Percentiles rank a stretch among this genome's conserved stretches.
Conservation (phyloP, 2,797 vertebrate genomes). For the Kryptolebias ocellatus region DNA sequence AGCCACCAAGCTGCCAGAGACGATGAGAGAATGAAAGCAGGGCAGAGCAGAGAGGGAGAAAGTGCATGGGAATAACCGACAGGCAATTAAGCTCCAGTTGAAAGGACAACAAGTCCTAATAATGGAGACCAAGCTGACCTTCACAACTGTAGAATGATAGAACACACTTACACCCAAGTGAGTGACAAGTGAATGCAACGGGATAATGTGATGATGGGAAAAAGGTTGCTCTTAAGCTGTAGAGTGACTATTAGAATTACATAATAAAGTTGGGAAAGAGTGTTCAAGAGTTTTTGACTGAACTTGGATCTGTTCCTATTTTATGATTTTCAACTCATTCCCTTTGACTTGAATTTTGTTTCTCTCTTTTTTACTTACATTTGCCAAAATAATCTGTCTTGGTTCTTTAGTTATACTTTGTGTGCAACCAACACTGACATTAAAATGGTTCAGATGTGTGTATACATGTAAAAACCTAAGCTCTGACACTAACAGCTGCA, state of each 20-base stretch:
- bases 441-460: background rate
- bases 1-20: slow-evolving; percentile 64
- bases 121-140: slow-evolving; percentile 68
- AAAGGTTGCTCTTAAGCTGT: background rate
- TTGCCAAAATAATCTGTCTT: too few relatives aligned
- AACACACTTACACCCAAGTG: slow-evolving; percentile 42
- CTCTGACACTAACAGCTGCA: background rate
- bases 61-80: slow-evolving; percentile 23
- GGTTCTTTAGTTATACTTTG: background rate
- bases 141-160: slow-evolving; percentile 63
- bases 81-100: slow-evolving; percentile 60
- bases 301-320: slow-evolving; percentile 17
- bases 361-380: background rate
- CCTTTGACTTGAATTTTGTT: slow-evolving; percentile 2
- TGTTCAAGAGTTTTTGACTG: slow-evolving; percentile 9
- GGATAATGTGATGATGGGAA: slow-evolving; percentile 20
- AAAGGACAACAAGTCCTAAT: slow-evolving; percentile 67
- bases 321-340: slow-evolving; percentile 1
- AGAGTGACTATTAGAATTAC: slow-evolving; percentile 1
- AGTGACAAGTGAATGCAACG: slow-evolving; percentile 37
- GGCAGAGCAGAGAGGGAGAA: background rate
- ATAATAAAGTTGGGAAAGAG: background rate
- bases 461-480: background rate
- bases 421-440: background rate
- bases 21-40: slow-evolving; percentile 30